Evolutionary conservation across 35 echinoderm and acorn worm species (phyloP), one percentile per base, ranked within the genome.

Genomic region (Lytechinus pictus): DNA sequence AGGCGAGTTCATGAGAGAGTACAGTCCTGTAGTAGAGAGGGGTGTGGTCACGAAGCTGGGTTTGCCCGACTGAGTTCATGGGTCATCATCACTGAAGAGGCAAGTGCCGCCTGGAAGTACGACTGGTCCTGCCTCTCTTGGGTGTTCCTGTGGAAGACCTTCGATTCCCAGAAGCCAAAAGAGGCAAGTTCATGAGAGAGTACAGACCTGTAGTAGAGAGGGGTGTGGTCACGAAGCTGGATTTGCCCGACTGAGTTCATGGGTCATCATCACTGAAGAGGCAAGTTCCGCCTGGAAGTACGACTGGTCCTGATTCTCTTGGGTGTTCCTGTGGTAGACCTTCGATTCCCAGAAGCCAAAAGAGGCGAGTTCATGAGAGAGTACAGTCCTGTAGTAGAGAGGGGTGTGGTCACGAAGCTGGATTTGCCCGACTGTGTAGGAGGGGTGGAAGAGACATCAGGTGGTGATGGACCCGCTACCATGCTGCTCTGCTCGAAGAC

Each of bases 321-420:
- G 9, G 55, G 54, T 55, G 52, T 55, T 12, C 88, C 54, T 9
- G 44, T 52, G 9, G 55, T 13, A 27, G n/a, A 54, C 55, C 5
- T 95, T 11, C 55, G 14, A 5, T 72, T 91, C 16, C 24, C 95
- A 13, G 95, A 95, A 11, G 52, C 86, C 28, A 95, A 54, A n/a
- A 96, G 27, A 27, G 95, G 95, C 8, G 95, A 96, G 57, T 96
- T 96, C 88, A 96, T 96, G 21, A 96, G 61, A 29, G 44, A 52
- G 91, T 92, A 96, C 19, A 96, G 89, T 10, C 95, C 95, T 60
- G 33, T 60, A n/a, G 95, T 52, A 71, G 95, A 92, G 27, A 96
- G 88, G 5, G 95, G 89, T n/a, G 95, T 96, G 89, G 95, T 92
- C 54, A 92, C 89, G 19, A 91, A 71, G 56, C 27, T 28, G 51